Evolutionary conservation across 2,113 vertebrate species (phyloP), one percentile per base, ranked within the genome.

Genomic region (Phoxinus phoxinus): DNA sequence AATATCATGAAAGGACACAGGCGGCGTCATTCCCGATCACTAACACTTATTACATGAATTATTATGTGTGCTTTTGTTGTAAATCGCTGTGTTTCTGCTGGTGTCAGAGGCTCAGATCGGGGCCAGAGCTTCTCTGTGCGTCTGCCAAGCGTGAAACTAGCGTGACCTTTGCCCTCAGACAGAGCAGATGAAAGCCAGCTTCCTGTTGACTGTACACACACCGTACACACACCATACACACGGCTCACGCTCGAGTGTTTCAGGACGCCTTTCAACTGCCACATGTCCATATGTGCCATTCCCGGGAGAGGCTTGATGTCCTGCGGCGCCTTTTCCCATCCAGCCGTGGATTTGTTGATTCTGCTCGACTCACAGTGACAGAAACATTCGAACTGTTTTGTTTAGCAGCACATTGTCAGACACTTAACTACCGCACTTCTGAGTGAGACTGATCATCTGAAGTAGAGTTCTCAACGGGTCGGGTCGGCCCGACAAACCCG

Each of bases 161-260:
- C 23, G 51, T 17, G 37, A 59, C 32, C 83, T 65, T 23, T 71
- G 65, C 48, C 53, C 72, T 84, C 83, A 87, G 65, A 85, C 35
- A 10, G 65, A 84, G 53, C 69, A 84, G 84, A 89, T 86, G 44
- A 87, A 89, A 87, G 81, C 37, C 30, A 11, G 58, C 61, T 84
- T 89, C 84, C 71, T 87, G 86, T 85, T 83, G 86, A 84, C 88
- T 69, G 80, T 85, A 80, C 53, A 77, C 75, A 59, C 77, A 41
- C 37, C 37, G 37, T 41, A 8, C 37, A 41, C 35, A 88, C 32
- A 81, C 53, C 0, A 7, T 41, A 41, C 41, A 37, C 37, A 56
- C 15, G 51, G 17, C 51, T 56, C 51, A 21, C 19, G 51, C 51
- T 19, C 5, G 17, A 56, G 51, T 7, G 19, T 21, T 56, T 56